phyloP scores from a whole-genome alignment of 2,113 vertebrate species.

The Gambusia affinis region DNA sequence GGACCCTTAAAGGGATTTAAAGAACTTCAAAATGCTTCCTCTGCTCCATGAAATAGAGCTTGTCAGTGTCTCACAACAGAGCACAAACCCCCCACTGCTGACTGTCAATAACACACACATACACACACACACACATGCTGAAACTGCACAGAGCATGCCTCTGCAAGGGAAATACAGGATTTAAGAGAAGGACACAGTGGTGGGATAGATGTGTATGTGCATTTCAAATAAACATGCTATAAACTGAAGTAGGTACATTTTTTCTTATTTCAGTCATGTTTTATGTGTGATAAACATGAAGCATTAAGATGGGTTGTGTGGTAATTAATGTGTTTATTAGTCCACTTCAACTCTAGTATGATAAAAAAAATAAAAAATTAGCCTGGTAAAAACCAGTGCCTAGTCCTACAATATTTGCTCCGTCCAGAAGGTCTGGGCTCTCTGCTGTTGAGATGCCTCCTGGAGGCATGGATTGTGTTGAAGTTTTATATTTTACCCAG shows the following conservation, averaged over 20 bases:
- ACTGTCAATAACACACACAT: slow-evolving; percentile 51
- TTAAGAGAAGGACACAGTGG: slow-evolving; percentile 46
- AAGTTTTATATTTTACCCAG: no score
- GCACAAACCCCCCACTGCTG: slow-evolving; percentile 56
- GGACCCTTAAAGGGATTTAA: slow-evolving; percentile 73
- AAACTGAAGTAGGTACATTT: neutral
- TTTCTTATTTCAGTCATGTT: neutral
- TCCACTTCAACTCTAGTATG: no score
- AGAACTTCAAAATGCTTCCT: slow-evolving; percentile 75
- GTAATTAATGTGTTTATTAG: no score
- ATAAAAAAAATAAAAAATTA: no score
- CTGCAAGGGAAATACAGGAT: slow-evolving; percentile 57
- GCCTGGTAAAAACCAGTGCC: no score
- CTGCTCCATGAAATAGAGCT: slow-evolving; percentile 70
- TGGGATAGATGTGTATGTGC: slow-evolving; percentile 31
- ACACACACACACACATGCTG: slow-evolving; percentile 3
- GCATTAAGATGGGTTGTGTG: no score
- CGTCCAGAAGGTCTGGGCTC: no score
- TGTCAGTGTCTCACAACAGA: slow-evolving; percentile 70
- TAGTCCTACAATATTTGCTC: no score
- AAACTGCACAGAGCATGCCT: slow-evolving; percentile 31
- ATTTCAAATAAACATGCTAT: neutral
- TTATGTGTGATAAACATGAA: neutral
- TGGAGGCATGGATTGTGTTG: no score
- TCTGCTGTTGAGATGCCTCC: no score